Percentiles rank a stretch among this genome's conserved stretches.
Evolutionary conservation across 2,888 invertebrate genomes (phyloP).

Genomic region (Synanthedon vespiformis): DNA sequence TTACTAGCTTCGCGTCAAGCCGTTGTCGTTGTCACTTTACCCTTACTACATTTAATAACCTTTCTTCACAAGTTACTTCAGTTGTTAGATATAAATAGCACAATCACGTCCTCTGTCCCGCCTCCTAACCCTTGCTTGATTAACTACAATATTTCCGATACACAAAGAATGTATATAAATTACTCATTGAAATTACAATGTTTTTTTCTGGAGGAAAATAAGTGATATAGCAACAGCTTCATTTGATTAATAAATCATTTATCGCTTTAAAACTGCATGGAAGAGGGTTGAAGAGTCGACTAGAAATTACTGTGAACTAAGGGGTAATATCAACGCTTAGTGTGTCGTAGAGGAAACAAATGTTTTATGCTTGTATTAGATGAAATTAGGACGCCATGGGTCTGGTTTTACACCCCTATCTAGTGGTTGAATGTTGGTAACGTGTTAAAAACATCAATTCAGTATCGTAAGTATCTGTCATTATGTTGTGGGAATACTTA

Average conservation of each 20-base stretch:
- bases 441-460: conserved; percentile 25
- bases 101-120: conserved; percentile 45
- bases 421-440: conserved; percentile 35
- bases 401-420: conserved; percentile 29
- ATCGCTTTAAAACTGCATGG: not conserved
- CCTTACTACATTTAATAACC: conserved; percentile 10
- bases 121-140: conserved; percentile 45
- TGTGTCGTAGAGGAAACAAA: conserved; percentile 50
- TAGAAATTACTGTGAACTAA: not conserved
- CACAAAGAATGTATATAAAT: not conserved
- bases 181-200: not conserved
- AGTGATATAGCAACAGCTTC: no score
- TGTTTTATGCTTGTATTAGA: conserved; percentile 46
- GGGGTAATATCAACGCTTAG: conserved; percentile 35
- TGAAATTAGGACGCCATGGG: conserved; percentile 31
- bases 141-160: conserved; percentile 9
- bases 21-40: no score
- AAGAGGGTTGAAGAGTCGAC: not conserved
- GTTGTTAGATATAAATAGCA: conserved; percentile 38
- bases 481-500: conserved; percentile 56
- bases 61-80: conserved; percentile 46
- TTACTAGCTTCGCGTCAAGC: no score
- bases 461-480: conserved; percentile 54
- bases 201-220: no score
- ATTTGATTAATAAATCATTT: no score